phyloP scores from a whole-genome alignment of 2,113 vertebrate genomes.

The Thalassarche chlororhynchos region DNA sequence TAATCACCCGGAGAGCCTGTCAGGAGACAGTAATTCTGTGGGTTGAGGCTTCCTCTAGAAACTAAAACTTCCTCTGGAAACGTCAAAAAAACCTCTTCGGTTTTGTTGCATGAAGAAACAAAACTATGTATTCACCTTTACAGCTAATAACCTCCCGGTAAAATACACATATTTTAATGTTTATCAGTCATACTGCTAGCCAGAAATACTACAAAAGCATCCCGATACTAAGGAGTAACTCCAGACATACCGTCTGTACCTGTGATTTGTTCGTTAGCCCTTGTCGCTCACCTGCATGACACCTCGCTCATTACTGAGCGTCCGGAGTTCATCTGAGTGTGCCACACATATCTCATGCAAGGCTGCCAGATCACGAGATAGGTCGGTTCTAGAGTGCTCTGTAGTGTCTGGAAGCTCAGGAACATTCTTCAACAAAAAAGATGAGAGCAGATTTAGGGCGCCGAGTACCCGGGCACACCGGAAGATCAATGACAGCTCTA shows the following conservation, averaged over 20 bases:
- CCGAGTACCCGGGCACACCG: rapidly evolving
- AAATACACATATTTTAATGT: rapidly evolving
- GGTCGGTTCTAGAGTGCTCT: constrained; percentile 92
- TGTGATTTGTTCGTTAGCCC: too few species aligned
- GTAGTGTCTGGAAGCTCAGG: constrained; percentile 93
- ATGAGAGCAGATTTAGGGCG: constrained; percentile 16
- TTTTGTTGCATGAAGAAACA: background rate
- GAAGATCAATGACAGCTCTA: background rate
- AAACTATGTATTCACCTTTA: background rate
- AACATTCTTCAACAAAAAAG: constrained; percentile 83
- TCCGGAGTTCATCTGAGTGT: constrained; percentile 95
- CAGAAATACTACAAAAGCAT: background rate
- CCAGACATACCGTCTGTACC: rapidly evolving
- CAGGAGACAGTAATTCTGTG: background rate
- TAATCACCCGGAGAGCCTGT: background rate
- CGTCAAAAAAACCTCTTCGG: background rate
- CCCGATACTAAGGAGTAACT: rapidly evolving
- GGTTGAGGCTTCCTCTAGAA: background rate
- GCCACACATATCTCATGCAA: constrained; percentile 93
- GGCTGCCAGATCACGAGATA: constrained; percentile 94
- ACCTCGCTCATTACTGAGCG: constrained; percentile 93
- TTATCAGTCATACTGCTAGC: too few species aligned
- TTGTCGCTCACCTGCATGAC: constrained; percentile 87
- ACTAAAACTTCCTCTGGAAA: background rate
- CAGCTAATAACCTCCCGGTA: background rate